phyloP scores from a whole-genome alignment of 2,113 vertebrate species.

The Myotis brandtii region DNA sequence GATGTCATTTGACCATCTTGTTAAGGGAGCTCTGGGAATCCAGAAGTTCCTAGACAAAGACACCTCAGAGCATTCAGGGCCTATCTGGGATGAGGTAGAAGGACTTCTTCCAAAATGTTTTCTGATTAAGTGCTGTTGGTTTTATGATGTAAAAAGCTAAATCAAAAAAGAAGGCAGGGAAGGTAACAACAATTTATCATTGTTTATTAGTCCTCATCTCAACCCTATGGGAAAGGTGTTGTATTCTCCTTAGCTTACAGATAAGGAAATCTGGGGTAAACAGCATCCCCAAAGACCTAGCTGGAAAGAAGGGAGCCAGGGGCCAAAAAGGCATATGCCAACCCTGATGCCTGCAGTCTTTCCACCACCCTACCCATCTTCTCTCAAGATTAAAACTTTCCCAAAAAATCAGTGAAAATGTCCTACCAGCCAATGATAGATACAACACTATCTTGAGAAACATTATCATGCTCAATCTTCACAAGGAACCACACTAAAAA shows the following conservation, averaged over 20 bases:
- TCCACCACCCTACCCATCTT: background rate
- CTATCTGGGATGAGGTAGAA: background rate
- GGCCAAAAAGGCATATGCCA: background rate
- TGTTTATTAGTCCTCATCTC: background rate
- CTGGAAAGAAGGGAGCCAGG: background rate
- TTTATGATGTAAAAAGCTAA: background rate
- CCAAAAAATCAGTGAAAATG: background rate
- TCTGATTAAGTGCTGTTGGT: background rate
- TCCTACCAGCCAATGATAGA: background rate
- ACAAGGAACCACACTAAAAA: background rate
- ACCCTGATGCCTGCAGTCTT: accelerated
- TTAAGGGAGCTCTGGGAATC: background rate
- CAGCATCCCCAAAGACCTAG: background rate
- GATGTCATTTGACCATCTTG: background rate
- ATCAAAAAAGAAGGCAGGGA: background rate
- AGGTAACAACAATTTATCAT: background rate
- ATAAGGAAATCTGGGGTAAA: background rate
- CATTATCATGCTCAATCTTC: background rate
- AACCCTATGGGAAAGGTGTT: background rate
- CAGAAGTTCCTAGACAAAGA: background rate
- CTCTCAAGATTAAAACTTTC: background rate
- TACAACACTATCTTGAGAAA: background rate
- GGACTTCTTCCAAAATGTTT: background rate
- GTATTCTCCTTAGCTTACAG: background rate
- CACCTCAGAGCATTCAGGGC: background rate